phyloP scores from a whole-genome alignment of 1,140 invertebrate genomes.

The Stenopsyche tienmushanensis region DNA sequence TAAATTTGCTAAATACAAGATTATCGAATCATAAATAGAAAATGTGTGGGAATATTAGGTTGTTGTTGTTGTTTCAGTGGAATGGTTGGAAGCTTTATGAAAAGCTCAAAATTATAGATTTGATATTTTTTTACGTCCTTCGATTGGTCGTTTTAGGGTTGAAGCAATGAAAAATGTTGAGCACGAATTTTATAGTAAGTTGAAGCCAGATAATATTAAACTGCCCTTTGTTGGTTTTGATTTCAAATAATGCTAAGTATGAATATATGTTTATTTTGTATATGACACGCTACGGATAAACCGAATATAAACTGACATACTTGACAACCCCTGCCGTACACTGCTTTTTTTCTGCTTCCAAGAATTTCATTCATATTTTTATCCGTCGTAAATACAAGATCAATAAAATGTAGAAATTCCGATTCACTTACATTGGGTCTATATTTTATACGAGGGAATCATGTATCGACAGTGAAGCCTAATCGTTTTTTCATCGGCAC shows the following conservation, averaged over 20 bases:
- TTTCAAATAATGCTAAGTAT: conserved; percentile 5
- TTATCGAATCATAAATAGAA: no score
- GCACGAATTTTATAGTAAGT: conserved; percentile 8
- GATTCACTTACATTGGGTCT: background rate
- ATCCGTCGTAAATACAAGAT: no score
- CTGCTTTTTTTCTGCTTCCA: no score
- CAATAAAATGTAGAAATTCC: no score
- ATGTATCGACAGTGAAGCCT: background rate
- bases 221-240: background rate
- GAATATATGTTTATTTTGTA: conserved; percentile 7
- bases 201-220: conserved; percentile 12
- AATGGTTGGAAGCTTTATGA: no score
- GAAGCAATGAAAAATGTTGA: conserved; percentile 20
- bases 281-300: conserved; percentile 2
- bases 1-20: no score
- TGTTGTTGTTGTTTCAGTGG: no score
- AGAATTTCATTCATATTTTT: no score
- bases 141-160: conserved; percentile 9
- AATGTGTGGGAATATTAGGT: no score
- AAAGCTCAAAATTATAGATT: no score
- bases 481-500: background rate
- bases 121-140: no score
- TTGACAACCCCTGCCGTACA: no score
- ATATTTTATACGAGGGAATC: background rate
- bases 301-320: conserved; percentile 7